These are phyloP conservation scores for Acrocyrtus sp. DNA, from an alignment of 2,888 invertebrate genomes.

Conservation along the genomic window DNA sequence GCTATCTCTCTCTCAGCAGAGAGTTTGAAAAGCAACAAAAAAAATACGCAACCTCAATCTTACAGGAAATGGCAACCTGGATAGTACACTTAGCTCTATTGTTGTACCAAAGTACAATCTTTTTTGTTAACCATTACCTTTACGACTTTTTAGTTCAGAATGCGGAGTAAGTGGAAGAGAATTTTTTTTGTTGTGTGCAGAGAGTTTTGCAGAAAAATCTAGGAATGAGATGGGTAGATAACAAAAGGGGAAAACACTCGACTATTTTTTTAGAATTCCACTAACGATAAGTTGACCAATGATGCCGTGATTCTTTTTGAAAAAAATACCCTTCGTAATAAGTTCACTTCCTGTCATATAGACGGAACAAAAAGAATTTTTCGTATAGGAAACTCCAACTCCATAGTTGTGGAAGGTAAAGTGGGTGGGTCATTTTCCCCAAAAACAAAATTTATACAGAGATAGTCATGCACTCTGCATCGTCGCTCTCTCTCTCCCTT, in stretches of 20 bases:
- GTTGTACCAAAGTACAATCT: neutral
- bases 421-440: neutral
- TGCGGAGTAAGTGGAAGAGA: neutral
- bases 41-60: conserved; percentile 5
- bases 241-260: neutral
- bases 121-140: neutral
- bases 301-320: too few species aligned
- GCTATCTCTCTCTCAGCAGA: too few species aligned
- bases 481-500: neutral
- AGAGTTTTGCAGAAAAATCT: neutral
- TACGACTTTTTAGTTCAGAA: neutral
- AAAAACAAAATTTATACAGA: neutral
- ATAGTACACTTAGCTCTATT: neutral
- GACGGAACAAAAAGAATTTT: too few species aligned
- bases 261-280: too few species aligned
- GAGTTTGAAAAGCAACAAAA: too few species aligned
- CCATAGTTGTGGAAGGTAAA: neutral
- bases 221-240: conserved; percentile 3
- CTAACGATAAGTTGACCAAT: too few species aligned
- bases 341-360: too few species aligned
- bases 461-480: neutral
- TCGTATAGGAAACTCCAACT: too few species aligned
- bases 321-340: too few species aligned
- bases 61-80: conserved; percentile 30
- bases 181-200: neutral